Conservation (phyloP, 2,888 invertebrate species). For the Nyleta sp. region DNA sequence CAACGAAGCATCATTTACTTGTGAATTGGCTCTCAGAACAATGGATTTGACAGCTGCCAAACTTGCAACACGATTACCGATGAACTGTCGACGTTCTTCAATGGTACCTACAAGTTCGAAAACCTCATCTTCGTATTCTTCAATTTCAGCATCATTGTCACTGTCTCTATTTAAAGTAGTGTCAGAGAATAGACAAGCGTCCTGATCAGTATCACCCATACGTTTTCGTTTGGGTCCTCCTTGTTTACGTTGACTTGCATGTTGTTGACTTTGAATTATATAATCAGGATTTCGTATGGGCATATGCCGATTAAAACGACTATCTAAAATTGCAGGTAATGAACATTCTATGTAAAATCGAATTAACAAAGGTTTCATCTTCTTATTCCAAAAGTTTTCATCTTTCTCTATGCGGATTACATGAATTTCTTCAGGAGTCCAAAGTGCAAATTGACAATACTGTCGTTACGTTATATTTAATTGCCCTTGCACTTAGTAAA, state of each 20-base stretch:
- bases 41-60: constrained; percentile 2
- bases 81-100: constrained; percentile 2
- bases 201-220: no score
- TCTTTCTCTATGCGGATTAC: not conserved
- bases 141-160: not conserved
- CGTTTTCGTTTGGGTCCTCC: not conserved
- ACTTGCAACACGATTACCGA: not conserved
- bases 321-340: not conserved
- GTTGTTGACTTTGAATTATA: not conserved
- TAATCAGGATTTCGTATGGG: no score
- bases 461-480: not conserved
- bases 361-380: not conserved
- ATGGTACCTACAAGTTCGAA: not conserved
- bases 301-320: not conserved
- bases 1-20: constrained; percentile 6
- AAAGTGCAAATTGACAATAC: not conserved
- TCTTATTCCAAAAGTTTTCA: not conserved
- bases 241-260: not conserved
- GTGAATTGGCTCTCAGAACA: not conserved
- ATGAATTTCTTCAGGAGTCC: not conserved
- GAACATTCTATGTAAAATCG: no score
- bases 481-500: constrained; percentile 1
- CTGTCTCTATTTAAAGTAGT: not conserved
- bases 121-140: constrained; percentile 14
- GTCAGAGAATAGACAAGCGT: not conserved